Evolutionary conservation across 2,797 vertebrate species (phyloP).

Genomic region (Bovichtus diacanthus): DNA sequence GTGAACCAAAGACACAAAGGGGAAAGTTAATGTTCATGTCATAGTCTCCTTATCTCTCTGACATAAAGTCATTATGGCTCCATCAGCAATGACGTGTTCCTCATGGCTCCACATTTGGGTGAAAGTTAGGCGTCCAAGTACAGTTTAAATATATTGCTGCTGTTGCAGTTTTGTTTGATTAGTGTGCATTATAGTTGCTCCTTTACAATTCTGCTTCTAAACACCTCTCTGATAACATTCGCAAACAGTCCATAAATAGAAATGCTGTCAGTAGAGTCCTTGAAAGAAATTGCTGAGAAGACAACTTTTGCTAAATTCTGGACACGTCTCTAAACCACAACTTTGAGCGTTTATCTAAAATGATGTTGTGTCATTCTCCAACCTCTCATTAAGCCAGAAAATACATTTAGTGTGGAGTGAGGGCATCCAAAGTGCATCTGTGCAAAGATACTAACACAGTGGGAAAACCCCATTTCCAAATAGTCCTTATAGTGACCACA

Average conservation of each 20-base stretch:
- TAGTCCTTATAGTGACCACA: not conserved
- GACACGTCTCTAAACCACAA: not conserved
- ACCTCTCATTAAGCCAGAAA: not conserved
- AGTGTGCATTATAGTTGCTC: not conserved
- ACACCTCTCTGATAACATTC: not conserved
- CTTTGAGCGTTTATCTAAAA: slow-evolving; percentile 14
- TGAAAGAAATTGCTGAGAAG: not conserved
- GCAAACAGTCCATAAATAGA: not conserved
- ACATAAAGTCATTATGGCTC: not conserved
- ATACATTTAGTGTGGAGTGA: slow-evolving; percentile 10
- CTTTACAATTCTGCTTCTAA: not conserved
- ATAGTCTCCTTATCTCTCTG: slow-evolving; percentile 6
- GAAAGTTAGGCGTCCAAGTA: not conserved
- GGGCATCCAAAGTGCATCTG: slow-evolving; percentile 2
- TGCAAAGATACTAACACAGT: slow-evolving; percentile 9
- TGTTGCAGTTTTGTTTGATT: slow-evolving; percentile 1
- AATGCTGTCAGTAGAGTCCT: slow-evolving; percentile 12
- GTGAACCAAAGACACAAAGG: slow-evolving; percentile 36
- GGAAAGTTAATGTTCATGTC: slow-evolving; percentile 5
- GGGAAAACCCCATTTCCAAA: slow-evolving; percentile 3
- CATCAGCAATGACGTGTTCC: not conserved
- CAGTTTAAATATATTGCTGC: not conserved
- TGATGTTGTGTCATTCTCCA: slow-evolving; percentile 14
- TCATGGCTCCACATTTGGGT: not conserved
- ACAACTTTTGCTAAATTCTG: not conserved